Evolutionary conservation across 2,888 invertebrate species (phyloP), one percentile per base, ranked within the genome.

Genomic region (Micoletzkya japonica): DNA sequence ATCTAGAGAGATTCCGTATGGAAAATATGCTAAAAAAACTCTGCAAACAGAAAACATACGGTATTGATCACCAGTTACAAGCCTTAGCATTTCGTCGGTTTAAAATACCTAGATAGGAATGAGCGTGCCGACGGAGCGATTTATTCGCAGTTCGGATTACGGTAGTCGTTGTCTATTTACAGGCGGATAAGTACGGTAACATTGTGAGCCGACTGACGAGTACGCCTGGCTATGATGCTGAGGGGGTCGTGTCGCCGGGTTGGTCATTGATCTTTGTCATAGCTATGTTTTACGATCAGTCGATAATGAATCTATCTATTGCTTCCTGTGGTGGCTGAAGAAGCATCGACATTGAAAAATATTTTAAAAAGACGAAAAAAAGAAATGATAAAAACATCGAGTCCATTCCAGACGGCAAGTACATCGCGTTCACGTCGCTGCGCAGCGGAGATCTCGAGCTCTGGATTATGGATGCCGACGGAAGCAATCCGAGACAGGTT

Each of bases 181-280:
- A 78, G 78, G 77, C 80, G n/a, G 79, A 83, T 57, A 73, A 75
- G 49, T 82, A 77, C 71, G 83, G 83, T 50, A 80, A 81, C 70
- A 75, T 82, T 50, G 74, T 81, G n/a, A 70, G 78, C 69, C 80
- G 76, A 28, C 73, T 83, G 39, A 83, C 83, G 0, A 66, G 76
- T 50, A 28, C 60, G 20, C 58, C 72, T 1, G 81, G 81, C 30
- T 82, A 82, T 59, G 82, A 82, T 71, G 82, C 82, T 7, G 82
- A 82, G 72, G 82, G 73, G n/a, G 76, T 71, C 6, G 54, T 75
- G n/a, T 64, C 54, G 50, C 61, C 59, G 10, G 59, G 57, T 58
- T 28, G 17, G 54, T 14, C 24, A 6, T 6, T 14, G n/a, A n/a
- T n/a, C n/a, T n/a, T n/a, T n/a, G n/a, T n/a, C n/a, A n/a, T n/a